Evolutionary conservation across 2,113 vertebrate species (phyloP), one percentile per base, ranked within the genome.

Genomic region (Dromas ardeola): DNA sequence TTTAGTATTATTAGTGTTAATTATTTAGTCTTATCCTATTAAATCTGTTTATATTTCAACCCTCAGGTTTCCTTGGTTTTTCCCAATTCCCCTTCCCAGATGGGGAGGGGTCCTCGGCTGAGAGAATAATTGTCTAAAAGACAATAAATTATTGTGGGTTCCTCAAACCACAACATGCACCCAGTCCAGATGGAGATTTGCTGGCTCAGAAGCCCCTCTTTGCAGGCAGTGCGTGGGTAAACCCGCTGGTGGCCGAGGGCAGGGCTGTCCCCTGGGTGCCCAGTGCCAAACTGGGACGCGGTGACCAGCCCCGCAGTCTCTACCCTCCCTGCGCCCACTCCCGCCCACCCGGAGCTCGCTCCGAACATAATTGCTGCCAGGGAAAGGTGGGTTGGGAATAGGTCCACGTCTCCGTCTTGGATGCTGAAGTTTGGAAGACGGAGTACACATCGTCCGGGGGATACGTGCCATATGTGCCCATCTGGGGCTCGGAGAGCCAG

Each of bases 381-480:
- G 40, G 26, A 65, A 77, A 59, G 36, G 9, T 17, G 32, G 11
- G 15, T 34, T 52, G 34, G 70, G 76, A 47, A 42, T 2, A 23
- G 36, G 13, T 14, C 34, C 18, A 3, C 1, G 3, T 61, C 36
- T n/a, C 61, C 55, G 17, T 10, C 29, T 56, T 23, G 56, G 30
- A 32, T 29, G 29, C 49, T 70, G 58, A 43, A 6, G 65, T 34
- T 61, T 71, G 45, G 67, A 52, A 29, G 22, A 50, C 26, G 53
- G 40, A 53, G 17, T 11, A 14, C 8, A 5, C 6, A 4, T 30
- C 2, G 0, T 27, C 26, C 7, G 16, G 30, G 38, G 55, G 6
- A 18, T 5, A 8, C 0, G 1, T 55, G n/a, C 20, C 58, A 18
- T 5, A 8, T 0, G 1, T 55, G n/a, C 20, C 58, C 16, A 2